Base-by-base conservation (phyloP, 2,113 vertebrate genomes). In the Tenebrosternarchus preto region DNA sequence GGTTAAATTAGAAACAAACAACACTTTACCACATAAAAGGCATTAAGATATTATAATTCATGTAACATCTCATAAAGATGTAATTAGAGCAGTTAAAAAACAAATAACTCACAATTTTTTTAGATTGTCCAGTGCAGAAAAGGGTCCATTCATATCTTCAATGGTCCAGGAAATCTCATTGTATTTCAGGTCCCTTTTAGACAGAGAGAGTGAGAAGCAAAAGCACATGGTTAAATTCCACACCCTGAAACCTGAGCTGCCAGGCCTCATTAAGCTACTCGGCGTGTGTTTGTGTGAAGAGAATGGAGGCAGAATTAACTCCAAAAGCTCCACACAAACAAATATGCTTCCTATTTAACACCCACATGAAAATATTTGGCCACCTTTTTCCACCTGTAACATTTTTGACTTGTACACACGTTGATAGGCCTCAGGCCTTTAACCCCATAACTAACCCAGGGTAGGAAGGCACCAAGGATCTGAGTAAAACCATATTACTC, bases 101-200 rank as follows among this genome's bases (percentile, higher is more conserved):
- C 43, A 2, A 71, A 50, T 6, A 72, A 90, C 96, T 95, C 86
- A 98, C 97, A 99, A 92, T 2, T 88, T 95, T 57, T 87, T 93
- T 71, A 99, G 93, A 77, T 94, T 95, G 89, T 97, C 95, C 83
- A 99, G 85, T 0, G 95, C 96, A 85, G 96, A 98, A 86, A 98
- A 99, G 4, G 97, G 96, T 15, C 96, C 97, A n/a, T 95, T 99
- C 97, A 96, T 99, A 89, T 99, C 97, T 87, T 99, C 97, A 76
- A 98, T 98, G 69, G 97, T 95, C 96, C 97, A 99, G 17, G 97
- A 98, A 88, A 99, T 98, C 88, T 98, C 96, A 87, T 98, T 99
- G 83, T 95, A 95, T 88, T 95, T 95, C 77, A 98, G 91, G 87
- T 98, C 95, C 77, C 97, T 99, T n/a, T 82, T 57, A 7, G 8